Conservation (phyloP, 2,113 vertebrate species). For the Mesoclemmys tuberculata region DNA sequence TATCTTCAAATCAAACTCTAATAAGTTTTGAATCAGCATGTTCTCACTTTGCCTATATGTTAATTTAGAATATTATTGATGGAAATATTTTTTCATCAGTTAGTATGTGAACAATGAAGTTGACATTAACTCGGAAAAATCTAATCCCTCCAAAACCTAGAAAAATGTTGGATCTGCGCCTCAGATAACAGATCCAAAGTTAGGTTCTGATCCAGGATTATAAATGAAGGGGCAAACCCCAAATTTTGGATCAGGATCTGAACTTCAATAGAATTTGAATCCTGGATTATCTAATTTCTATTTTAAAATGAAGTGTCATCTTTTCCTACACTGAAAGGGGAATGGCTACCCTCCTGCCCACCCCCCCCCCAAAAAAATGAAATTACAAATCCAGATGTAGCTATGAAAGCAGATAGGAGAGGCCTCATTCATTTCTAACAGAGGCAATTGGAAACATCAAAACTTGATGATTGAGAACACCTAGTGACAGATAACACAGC, state of each 20-base stretch:
- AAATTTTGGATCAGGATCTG: neutral
- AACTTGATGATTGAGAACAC: neutral
- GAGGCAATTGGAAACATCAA: neutral
- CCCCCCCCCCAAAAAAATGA: neutral
- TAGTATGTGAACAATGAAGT: too few species aligned
- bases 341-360: too few species aligned
- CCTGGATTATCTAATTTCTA: neutral
- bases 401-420: neutral
- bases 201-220: neutral
- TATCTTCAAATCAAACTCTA: too few species aligned
- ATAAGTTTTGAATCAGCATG: too few species aligned
- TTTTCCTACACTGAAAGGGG: neutral
- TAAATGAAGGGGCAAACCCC: neutral
- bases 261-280: neutral
- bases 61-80: too few species aligned
- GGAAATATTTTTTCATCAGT: too few species aligned
- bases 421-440: neutral
- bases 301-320: neutral
- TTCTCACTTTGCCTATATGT: too few species aligned
- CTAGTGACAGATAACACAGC: neutral
- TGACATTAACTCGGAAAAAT: too few species aligned
- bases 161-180: neutral
- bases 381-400: neutral
- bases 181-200: fast-evolving
- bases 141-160: too few species aligned